Evolutionary conservation across 1,140 invertebrate genomes (phyloP), one percentile per base, ranked within the genome.

Genomic region (Leptopilina boulardi): DNA sequence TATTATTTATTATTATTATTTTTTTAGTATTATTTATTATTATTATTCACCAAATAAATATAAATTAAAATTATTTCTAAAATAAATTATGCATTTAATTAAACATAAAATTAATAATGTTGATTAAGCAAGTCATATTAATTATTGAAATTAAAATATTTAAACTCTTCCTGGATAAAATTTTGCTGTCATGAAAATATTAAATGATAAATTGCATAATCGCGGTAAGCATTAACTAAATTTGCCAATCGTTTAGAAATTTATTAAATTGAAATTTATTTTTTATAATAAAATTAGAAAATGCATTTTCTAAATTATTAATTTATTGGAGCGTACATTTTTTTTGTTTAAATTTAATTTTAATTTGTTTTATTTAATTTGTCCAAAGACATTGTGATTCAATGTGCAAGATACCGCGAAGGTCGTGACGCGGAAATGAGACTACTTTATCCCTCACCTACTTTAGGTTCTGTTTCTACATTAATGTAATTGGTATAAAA

Each of bases 341-440:
- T n/a, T 30, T 3, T 30, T 30, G 5, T 30, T 30, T 5, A 30
- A 30, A 30, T 30, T 30, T 30, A 30, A 30, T 30, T 3, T 30
- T 30, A 30, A 30, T 30, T 30, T 3, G 5, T 30, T 21, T 76
- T 82, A 78, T 80, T 82, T 76, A 77, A 80, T 78, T 80, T 71
- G 70, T 56, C 71, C 56, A 26, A 75, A 51, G 79, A 74, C 26
- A 74, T 77, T 80, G 72, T 76, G 78, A 82, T 78, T 84, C 77
- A 79, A 54, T 73, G 76, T 71, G 71, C 59, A 66, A 73, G 70
- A 56, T 54, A 59, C 54, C 70, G 70, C 71, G 76, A 78, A 82
- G 81, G 81, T 38, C 81, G 70, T 70, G 56, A 77, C 44, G 72
- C 76, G 74, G 77, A 79, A 77, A 80, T 76, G 42, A 74, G 54